Base-by-base conservation (phyloP, 2,113 vertebrate species). In the Python bivittatus region DNA sequence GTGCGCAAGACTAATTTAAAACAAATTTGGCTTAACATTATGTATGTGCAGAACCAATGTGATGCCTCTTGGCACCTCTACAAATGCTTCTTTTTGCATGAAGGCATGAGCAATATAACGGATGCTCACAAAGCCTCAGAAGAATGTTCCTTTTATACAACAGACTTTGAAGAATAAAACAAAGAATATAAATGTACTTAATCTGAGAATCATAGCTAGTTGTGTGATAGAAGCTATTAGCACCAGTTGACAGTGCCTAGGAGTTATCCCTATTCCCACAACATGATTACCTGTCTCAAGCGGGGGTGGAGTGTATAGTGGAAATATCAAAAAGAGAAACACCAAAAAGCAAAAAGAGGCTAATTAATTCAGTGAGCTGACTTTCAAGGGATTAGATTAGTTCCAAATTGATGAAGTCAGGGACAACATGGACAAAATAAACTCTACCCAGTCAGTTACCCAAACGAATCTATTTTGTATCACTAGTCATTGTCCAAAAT, bases 161-260 rank as follows among this genome's bases (percentile, higher is more conserved):
- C 22, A 54, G 52, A 85, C 85, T 92, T 88, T 88, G 89, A 91
- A 57, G 61, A 93, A 93, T 93, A 93, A 95, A 96, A 96, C 83
- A 87, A 88, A 90, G 92, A 94, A 95, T 93, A 93, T 88, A 91
- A 93, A 92, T 89, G 93, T 68, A 72, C n/a, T 92, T 96, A 95
- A 96, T 94, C 88, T 94, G 92, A 23, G 53, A 0, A 1, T 94
- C 93, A 94, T 96, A 93, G 94, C 89, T 29, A 1, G 84, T 88
- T 95, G 22, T 96, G 97, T 97, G 93, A 93, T 88, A 97, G 94
- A 96, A 94, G 93, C 91, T 90, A 92, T 96, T 97, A 97, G 91
- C 93, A 94, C 88, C 90, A 92, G 89, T 84, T 96, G 92, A 92
- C 90, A 96, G 92, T 53, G 88, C 92, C 93, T 93, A 94, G 89